Conservation (phyloP, 2,113 vertebrate species). For the Symphodus melops region DNA sequence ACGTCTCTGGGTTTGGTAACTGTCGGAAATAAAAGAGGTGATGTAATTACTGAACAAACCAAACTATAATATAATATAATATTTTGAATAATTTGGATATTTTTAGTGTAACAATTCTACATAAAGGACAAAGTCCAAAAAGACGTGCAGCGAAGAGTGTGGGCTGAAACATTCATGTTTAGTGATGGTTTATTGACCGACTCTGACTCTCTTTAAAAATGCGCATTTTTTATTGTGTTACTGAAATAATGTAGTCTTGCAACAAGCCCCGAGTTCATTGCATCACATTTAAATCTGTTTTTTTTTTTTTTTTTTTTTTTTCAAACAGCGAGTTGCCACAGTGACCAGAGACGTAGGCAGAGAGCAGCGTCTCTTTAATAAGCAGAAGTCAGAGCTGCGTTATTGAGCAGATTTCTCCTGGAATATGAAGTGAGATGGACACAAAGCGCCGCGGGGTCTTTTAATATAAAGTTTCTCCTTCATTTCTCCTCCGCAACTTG, state of each 20-base stretch:
- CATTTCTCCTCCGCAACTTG: constrained; percentile 61
- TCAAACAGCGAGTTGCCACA: neutral
- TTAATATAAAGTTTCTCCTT: constrained; percentile 73
- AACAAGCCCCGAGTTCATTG: neutral
- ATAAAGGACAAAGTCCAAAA: no score
- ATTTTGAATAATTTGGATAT: no score
- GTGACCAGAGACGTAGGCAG: neutral
- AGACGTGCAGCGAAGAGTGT: neutral
- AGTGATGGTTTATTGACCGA: neutral
- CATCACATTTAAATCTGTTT: constrained; percentile 6
- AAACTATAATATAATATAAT: no score
- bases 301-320: neutral
- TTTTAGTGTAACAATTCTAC: no score
- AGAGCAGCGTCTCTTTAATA: constrained; percentile 47
- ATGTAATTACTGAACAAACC: no score
- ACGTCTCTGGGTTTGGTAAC: no score
- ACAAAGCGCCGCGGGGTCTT: constrained; percentile 52
- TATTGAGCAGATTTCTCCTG: constrained; percentile 49
- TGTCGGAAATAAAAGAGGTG: no score
- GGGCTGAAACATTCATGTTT: neutral
- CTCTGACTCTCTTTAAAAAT: neutral
- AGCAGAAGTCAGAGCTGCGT: constrained; percentile 49
- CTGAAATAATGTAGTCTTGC: neutral
- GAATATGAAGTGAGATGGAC: constrained; percentile 57
- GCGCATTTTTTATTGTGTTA: neutral